Base-by-base conservation (phyloP, 2,797 vertebrate species). In the Enteromius thamalakanensis region DNA sequence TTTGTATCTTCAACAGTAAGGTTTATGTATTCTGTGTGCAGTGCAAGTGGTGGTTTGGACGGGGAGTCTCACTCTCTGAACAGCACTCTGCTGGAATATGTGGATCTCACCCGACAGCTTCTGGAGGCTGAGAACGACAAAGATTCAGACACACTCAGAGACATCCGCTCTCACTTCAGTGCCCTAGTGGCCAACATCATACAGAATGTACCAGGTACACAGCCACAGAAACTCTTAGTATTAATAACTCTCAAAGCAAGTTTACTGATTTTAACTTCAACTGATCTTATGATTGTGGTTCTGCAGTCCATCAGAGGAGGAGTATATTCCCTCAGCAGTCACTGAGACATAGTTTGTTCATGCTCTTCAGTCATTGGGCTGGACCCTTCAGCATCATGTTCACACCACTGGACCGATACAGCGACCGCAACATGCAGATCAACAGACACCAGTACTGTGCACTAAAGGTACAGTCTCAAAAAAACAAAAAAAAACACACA, bases 341-440 rank as follows among this genome's bases (percentile, higher is more conserved):
- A 60, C 95, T 99, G 64, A 96, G 98, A 89, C 98, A 99, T 92
- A 99, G 98, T 88, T 94, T 99, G 2, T 99, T 99, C 89, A 99
- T 99, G 98, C 92, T 99, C 90, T 99, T 99, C 94, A 99, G 98
- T 93, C 98, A 99, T 88, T 99, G 98, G 98, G 98, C 98, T 1
- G 98, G 98, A n/a, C 98, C 98, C 88, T 99, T 99, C 86, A 99
- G 98, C 94, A 99, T 99, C 91, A 99, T 99, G 98, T 99, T 99
- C 93, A 99, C 98, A 7, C 98, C 98, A 1, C 90, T 99, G 88
- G 98, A 99, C 93, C 96, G 98, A 93, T 99, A 99, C 94, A 99
- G 98, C 83, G 98, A 99, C 87, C 95, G 98, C 87, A 98, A 99
- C 92, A 98, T 98, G 96, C 96, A 98, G 91, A 99, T 99, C 93